Evolutionary conservation across 1,140 invertebrate genomes (phyloP).

Genomic region (Physella acuta): DNA sequence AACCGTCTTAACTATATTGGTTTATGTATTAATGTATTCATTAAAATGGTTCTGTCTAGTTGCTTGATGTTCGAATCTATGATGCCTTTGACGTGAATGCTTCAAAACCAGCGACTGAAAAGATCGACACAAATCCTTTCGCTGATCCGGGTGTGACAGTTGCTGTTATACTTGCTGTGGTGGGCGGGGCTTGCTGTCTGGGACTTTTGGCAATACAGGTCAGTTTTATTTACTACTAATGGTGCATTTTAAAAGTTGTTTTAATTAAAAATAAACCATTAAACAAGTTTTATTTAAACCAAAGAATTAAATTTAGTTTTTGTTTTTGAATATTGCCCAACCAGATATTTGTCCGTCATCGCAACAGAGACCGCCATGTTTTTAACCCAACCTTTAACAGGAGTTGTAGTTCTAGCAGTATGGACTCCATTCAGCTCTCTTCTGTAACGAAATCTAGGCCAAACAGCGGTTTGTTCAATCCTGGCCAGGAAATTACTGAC

Average conservation of each 20-base stretch:
- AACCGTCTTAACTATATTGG: no score
- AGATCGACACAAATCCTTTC: background rate
- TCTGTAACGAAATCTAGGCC: slow-evolving; percentile 45
- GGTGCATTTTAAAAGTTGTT: no score
- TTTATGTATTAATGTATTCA: no score
- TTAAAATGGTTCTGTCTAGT: no score
- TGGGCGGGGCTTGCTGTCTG: slow-evolving; percentile 50
- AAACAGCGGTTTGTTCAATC: slow-evolving; percentile 50
- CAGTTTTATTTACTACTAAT: slow-evolving; percentile 3
- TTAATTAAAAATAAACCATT: no score
- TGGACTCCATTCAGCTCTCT: slow-evolving; percentile 48
- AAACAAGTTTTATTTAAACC: no score
- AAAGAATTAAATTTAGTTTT: no score
- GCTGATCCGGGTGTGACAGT: slow-evolving; percentile 43
- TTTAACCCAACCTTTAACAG: background rate
- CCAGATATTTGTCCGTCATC: slow-evolving; percentile 37
- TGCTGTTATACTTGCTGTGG: slow-evolving; percentile 44
- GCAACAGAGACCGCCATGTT: background rate
- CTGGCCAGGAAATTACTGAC: slow-evolving; percentile 39
- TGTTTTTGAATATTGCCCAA: no score
- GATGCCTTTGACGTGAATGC: no score
- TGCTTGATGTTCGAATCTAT: no score
- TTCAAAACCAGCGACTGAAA: no score
- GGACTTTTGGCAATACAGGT: slow-evolving; percentile 50
- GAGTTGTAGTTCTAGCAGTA: slow-evolving; percentile 37